Evolutionary conservation across 2,888 invertebrate genomes (phyloP).

Genomic region (Escarpia spicata): DNA sequence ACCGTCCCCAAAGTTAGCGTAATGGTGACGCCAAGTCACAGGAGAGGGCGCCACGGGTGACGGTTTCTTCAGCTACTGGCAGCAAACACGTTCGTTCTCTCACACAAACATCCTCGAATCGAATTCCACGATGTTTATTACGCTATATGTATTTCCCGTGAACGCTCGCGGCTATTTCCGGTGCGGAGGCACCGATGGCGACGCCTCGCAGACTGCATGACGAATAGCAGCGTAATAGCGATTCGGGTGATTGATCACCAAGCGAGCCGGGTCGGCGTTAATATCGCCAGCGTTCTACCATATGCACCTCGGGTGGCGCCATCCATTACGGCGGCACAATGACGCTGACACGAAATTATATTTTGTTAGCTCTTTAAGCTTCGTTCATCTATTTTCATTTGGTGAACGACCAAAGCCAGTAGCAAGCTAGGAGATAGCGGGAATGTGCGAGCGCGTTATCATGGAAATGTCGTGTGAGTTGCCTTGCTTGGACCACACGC

Average conservation of each 20-base stretch:
- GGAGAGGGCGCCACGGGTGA: too few relatives aligned
- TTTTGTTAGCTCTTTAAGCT: not conserved
- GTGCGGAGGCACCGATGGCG: not conserved
- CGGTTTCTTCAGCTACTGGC: too few relatives aligned
- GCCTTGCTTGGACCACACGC: not conserved
- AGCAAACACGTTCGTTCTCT: too few relatives aligned
- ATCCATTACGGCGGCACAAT: not conserved
- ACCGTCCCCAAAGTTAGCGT: too few relatives aligned
- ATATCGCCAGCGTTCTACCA: not conserved
- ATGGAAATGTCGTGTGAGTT: not conserved
- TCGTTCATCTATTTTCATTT: not conserved
- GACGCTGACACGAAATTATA: conserved; percentile 16
- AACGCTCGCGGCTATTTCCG: not conserved
- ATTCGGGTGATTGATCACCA: not conserved
- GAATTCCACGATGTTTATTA: not conserved
- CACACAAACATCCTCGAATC: too few relatives aligned
- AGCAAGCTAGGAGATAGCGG: not conserved
- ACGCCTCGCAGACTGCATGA: not conserved
- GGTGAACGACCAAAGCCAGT: not conserved
- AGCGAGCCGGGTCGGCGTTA: not conserved
- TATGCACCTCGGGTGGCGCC: not conserved
- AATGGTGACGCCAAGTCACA: too few relatives aligned
- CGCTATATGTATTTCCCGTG: not conserved
- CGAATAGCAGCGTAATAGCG: not conserved
- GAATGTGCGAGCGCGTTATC: not conserved